Conservation (phyloP, 2,888 invertebrate genomes). For the Sphaerophoria rueppellii region DNA sequence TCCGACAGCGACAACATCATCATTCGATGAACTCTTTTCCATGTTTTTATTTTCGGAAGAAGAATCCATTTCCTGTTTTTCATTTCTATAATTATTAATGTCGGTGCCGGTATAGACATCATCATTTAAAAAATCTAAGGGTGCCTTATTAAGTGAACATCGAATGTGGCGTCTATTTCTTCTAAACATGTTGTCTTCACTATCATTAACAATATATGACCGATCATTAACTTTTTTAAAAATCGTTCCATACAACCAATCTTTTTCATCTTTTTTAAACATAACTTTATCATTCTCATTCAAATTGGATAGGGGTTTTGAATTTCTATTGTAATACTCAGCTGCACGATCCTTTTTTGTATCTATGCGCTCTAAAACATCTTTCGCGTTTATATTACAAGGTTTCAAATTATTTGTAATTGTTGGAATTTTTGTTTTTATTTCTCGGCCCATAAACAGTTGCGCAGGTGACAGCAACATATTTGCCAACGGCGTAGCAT, state of each 20-base stretch:
- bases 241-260: conserved; percentile 25
- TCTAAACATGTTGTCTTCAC: conserved; percentile 12
- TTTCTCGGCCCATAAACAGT: conserved; percentile 54
- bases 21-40: background rate
- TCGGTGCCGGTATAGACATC: conserved; percentile 30
- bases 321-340: conserved; percentile 8
- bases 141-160: conserved; percentile 16
- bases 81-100: conserved; percentile 9
- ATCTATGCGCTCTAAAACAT: conserved; percentile 12
- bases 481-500: conserved; percentile 54
- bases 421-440: conserved; percentile 50
- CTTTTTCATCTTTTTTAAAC: conserved; percentile 24
- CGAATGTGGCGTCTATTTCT: conserved; percentile 32
- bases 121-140: conserved; percentile 20
- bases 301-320: conserved; percentile 34
- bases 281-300: conserved; percentile 14
- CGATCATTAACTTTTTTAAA: conserved; percentile 19
- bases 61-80: background rate
- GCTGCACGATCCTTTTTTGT: conserved; percentile 4
- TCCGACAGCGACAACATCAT: background rate
- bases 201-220: conserved; percentile 33
- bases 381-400: conserved; percentile 1
- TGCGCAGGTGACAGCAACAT: conserved; percentile 60
- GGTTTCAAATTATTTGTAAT: conserved; percentile 21
- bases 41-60: conserved; percentile 15